A percentile compares a stretch with the other conserved stretches of the same genome.
Evolutionary conservation across 2,797 vertebrate species (phyloP).

Genomic region (Sebastes matsubarae): DNA sequence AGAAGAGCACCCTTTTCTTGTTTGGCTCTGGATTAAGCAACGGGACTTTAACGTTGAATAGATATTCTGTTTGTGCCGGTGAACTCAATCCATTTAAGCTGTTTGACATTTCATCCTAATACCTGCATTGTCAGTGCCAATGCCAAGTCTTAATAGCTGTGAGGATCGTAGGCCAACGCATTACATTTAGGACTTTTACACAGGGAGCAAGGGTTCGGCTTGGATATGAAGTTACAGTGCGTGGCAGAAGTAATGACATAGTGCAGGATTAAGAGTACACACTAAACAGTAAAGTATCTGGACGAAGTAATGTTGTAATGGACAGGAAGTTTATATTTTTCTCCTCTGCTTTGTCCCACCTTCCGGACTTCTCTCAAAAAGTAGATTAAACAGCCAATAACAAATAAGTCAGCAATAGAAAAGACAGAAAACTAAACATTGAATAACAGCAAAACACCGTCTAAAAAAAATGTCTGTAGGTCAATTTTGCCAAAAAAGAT

Average conservation of each 20-base stretch:
- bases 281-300: neutral
- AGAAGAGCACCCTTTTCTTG: neutral
- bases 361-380: too few species aligned
- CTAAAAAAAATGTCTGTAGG: neutral
- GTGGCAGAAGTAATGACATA: constrained; percentile 8
- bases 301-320: neutral
- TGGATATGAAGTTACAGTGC: constrained; percentile 54
- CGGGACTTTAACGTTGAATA: neutral
- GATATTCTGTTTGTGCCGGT: constrained; percentile 34
- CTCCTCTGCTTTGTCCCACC: neutral
- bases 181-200: constrained; percentile 33
- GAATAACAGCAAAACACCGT: neutral
- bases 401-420: neutral
- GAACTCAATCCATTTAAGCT: constrained; percentile 57
- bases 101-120: constrained; percentile 66
- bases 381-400: neutral
- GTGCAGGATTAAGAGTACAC: neutral
- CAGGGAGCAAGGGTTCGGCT: constrained; percentile 13
- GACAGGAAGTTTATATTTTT: neutral
- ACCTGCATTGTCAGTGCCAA: constrained; percentile 30
- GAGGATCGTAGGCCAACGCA: constrained; percentile 17
- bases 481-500: neutral
- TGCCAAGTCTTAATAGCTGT: constrained; percentile 56
- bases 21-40: constrained; percentile 25
- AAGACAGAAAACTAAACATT: neutral